A percentile compares a stretch with the other conserved stretches of the same genome.
Evolutionary conservation across 2,888 invertebrate species (phyloP).

Genomic region (Rotaria macrura): DNA sequence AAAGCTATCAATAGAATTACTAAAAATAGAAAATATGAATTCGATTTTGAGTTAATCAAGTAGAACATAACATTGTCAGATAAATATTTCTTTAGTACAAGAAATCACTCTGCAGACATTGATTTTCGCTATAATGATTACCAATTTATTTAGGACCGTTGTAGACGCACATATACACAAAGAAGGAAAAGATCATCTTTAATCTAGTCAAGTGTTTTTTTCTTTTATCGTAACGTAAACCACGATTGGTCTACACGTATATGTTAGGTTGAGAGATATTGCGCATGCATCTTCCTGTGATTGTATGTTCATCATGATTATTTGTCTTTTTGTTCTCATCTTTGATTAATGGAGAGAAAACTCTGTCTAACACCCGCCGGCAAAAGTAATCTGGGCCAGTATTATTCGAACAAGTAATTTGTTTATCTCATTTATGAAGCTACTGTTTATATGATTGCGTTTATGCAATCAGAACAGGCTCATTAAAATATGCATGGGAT

Average conservation of each 20-base stretch:
- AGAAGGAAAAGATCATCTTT: neutral
- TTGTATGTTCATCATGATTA: neutral
- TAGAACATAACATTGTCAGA: neutral
- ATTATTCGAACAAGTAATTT: neutral
- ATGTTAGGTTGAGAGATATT: neutral
- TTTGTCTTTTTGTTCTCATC: neutral
- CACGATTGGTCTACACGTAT: neutral
- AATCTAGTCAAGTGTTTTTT: neutral
- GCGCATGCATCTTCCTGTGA: neutral
- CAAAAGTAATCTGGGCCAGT: neutral
- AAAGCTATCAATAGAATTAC: too few relatives aligned
- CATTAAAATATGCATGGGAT: neutral
- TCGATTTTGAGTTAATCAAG: neutral
- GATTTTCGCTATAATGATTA: neutral
- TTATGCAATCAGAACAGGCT: neutral
- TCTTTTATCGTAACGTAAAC: neutral
- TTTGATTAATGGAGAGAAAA: neutral
- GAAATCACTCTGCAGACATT: neutral
- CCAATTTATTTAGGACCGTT: neutral
- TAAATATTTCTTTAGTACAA: neutral
- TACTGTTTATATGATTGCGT: neutral
- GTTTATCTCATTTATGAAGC: neutral
- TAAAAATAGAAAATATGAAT: too few relatives aligned
- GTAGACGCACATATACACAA: neutral
- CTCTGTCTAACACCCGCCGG: neutral